Evolutionary conservation across 2,113 vertebrate species (phyloP).

Genomic region (Microcebus murinus): DNA sequence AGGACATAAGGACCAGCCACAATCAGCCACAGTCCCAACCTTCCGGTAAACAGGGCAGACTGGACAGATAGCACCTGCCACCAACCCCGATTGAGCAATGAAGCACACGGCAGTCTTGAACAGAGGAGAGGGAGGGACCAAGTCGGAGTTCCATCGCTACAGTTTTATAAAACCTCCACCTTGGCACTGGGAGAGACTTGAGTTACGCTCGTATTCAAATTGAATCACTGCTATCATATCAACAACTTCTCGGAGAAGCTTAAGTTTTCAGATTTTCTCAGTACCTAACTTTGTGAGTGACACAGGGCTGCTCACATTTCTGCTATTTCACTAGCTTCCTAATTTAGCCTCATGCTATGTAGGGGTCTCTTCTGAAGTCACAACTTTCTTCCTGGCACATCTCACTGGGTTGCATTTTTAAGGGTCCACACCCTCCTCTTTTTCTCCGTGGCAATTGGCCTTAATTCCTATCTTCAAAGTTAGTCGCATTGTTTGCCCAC

Average conservation of each 20-base stretch:
- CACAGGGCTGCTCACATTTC: not conserved
- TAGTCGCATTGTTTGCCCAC: not conserved
- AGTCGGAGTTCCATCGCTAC: not conserved
- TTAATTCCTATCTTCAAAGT: not conserved
- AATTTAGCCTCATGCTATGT: not conserved
- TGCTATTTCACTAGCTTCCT: not conserved
- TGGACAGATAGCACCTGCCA: fast-evolving
- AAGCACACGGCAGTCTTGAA: fast-evolving
- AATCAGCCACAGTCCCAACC: not conserved
- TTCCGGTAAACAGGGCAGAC: not conserved
- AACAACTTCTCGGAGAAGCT: not conserved
- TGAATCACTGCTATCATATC: not conserved
- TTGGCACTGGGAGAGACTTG: not conserved
- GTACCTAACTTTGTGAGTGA: not conserved
- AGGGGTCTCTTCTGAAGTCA: not conserved
- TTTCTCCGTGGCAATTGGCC: not conserved
- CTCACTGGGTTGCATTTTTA: not conserved
- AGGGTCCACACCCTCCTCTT: not conserved
- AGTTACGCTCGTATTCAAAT: not conserved
- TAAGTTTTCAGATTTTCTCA: not conserved
- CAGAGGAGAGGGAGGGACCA: not conserved
- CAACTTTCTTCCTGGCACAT: not conserved
- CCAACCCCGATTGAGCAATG: no score
- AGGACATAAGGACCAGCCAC: not conserved
- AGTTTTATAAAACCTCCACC: not conserved